Conservation (phyloP, 1,140 invertebrate species). For the Parasteatoda tepidariorum region DNA sequence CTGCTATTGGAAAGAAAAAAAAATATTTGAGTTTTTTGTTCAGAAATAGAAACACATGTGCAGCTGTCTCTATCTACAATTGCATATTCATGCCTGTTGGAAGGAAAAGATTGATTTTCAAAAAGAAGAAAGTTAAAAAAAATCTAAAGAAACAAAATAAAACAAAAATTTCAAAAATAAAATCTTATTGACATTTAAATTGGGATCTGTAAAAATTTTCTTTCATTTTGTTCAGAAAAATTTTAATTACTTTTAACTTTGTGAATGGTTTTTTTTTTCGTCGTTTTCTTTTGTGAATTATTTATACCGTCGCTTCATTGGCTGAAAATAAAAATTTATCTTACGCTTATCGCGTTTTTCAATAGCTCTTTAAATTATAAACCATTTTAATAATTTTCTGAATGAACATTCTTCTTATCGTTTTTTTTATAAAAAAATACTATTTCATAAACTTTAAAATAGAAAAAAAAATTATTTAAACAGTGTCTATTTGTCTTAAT, state of each 20-base stretch:
- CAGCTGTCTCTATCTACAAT: conserved; percentile 29
- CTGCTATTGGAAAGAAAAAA: conserved; percentile 4
- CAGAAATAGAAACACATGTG: conserved; percentile 19
- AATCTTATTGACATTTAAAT: conserved; percentile 55
- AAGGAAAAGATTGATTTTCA: conserved; percentile 16
- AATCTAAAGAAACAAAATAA: not conserved
- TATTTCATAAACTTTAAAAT: conserved; percentile 18
- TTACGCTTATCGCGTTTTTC: conserved; percentile 22
- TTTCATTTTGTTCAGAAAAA: conserved; percentile 24
- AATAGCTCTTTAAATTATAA: conserved; percentile 36
- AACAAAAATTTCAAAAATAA: conserved; percentile 38
- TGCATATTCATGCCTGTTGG: conserved; percentile 36
- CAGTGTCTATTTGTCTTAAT: conserved; percentile 29
- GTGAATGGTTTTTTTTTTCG: conserved; percentile 13
- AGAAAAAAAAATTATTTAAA: not conserved
- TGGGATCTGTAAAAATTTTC: conserved; percentile 24
- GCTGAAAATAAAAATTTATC: conserved; percentile 1
- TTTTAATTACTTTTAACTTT: conserved; percentile 53
- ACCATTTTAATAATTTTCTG: conserved; percentile 25
- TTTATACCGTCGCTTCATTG: conserved; percentile 20
- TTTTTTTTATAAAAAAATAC: not conserved
- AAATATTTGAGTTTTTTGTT: conserved; percentile 27
- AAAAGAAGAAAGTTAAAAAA: not conserved
- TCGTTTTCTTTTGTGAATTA: conserved; percentile 17
- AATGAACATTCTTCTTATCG: not conserved